A percentile compares a stretch with the other conserved stretches of the same genome.
Conservation (phyloP, 2,888 invertebrate species). For the Asteroscopus sphinx region DNA sequence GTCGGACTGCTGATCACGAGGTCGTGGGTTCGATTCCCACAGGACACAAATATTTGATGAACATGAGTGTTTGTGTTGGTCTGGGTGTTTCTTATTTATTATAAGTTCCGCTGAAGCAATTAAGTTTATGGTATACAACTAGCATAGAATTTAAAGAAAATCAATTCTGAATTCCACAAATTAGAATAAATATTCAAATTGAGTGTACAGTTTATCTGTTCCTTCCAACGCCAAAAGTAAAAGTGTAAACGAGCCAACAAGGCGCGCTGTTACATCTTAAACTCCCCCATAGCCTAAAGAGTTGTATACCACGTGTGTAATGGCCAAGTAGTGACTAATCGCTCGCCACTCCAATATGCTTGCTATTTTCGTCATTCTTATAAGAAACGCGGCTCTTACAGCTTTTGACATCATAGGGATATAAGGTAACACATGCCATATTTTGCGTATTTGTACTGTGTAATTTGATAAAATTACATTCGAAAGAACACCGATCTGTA, state of each 20-base stretch:
- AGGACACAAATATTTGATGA: too few relatives aligned
- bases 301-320: slow-evolving; percentile 8
- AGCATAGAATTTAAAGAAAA: slow-evolving; percentile 18
- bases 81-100: too few relatives aligned
- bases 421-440: not conserved
- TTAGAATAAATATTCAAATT: slow-evolving; percentile 8
- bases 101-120: slow-evolving; percentile 39
- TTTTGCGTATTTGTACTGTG: not conserved
- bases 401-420: slow-evolving; percentile 15
- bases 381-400: slow-evolving; percentile 14
- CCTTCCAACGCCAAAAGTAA: not conserved
- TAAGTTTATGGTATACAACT: slow-evolving; percentile 17
- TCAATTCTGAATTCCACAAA: slow-evolving; percentile 3
- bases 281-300: not conserved
- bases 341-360: slow-evolving; percentile 21
- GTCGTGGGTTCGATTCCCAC: too few relatives aligned
- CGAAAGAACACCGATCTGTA: too few relatives aligned
- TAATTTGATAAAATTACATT: too few relatives aligned
- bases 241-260: not conserved
- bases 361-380: slow-evolving; percentile 37
- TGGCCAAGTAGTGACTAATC: slow-evolving; percentile 45
- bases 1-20: too few relatives aligned
- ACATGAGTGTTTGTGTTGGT: too few relatives aligned
- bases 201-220: not conserved
- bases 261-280: not conserved